A percentile compares a stretch with the other conserved stretches of the same genome.
Evolutionary conservation across 2,797 vertebrate genomes (phyloP).

Genomic region (Urophycis tenuis): DNA sequence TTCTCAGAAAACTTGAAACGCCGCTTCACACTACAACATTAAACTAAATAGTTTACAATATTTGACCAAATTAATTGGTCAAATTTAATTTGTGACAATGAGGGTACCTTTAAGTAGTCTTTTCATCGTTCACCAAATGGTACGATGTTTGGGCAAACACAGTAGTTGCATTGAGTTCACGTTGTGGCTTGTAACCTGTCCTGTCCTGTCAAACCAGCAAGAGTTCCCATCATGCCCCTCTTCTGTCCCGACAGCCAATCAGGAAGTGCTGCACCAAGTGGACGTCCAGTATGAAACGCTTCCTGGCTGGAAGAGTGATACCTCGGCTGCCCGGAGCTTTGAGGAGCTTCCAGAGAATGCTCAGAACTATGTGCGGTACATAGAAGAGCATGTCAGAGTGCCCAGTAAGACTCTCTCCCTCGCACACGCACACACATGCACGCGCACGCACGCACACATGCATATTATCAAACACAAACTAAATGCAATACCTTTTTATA

Average conservation of each 20-base stretch:
- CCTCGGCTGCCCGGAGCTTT: constrained; percentile 81
- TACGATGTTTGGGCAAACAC: too few species aligned
- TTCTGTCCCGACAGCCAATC: constrained; percentile 77
- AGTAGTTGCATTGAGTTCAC: too few species aligned
- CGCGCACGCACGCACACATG: not conserved
- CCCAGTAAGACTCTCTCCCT: constrained; percentile 72
- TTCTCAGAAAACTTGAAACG: too few species aligned
- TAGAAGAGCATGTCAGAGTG: constrained; percentile 83
- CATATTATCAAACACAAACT: too few species aligned
- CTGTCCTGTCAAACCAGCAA: not conserved
- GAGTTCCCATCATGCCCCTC: not conserved
- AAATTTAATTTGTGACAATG: too few species aligned
- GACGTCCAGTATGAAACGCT: constrained; percentile 91
- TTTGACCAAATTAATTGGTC: too few species aligned
- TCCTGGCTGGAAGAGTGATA: constrained; percentile 91
- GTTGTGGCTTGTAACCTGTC: not conserved
- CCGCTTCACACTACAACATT: too few species aligned
- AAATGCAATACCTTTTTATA: too few species aligned
- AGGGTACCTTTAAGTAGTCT: too few species aligned
- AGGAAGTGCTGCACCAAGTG: constrained; percentile 90
- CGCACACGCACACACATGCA: not conserved
- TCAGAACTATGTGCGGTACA: constrained; percentile 85
- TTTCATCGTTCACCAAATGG: too few species aligned
- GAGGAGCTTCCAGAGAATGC: constrained; percentile 90
- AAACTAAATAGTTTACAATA: too few species aligned